These are phyloP conservation scores for Dendrolimus punctatus DNA, from an alignment of 1,140 invertebrate species.

Conservation along the genomic window DNA sequence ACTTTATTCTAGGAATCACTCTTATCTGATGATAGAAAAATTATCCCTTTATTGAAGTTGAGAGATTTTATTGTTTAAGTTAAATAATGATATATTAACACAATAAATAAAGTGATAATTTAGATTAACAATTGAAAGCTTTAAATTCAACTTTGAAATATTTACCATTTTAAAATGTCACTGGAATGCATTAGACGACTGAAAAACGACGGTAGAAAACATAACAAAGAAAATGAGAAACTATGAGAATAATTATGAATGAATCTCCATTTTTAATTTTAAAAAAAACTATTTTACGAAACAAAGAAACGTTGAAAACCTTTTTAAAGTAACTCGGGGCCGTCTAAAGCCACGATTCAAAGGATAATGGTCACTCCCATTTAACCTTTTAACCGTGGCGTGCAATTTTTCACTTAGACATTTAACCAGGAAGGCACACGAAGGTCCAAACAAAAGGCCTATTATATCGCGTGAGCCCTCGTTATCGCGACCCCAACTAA, in stretches of 20 bases:
- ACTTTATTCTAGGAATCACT: too few species aligned
- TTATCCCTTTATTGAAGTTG: too few species aligned
- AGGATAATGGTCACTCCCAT: slow-evolving; percentile 11
- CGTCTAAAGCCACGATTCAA: slow-evolving; percentile 5
- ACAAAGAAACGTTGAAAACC: slow-evolving; percentile 2
- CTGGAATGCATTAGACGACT: too few species aligned
- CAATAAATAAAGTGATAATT: too few species aligned
- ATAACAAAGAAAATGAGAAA: neutral
- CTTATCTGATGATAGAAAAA: too few species aligned
- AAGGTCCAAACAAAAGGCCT: slow-evolving; percentile 28
- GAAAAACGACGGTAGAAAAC: too few species aligned
- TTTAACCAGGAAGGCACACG: slow-evolving; percentile 7
- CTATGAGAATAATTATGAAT: neutral
- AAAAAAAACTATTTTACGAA: neutral
- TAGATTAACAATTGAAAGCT: too few species aligned
- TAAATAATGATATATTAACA: too few species aligned
- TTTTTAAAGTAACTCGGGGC: slow-evolving; percentile 3
- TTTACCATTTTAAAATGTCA: too few species aligned
- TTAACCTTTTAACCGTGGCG: slow-evolving; percentile 28
- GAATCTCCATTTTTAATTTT: neutral
- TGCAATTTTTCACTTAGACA: slow-evolving; percentile 38
- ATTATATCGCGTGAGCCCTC: slow-evolving; percentile 20
- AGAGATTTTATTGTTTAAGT: too few species aligned
- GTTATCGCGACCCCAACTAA: slow-evolving; percentile 34
- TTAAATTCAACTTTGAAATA: too few species aligned